A percentile compares a stretch with the other conserved stretches of the same genome.
These are phyloP conservation scores for Synanthedon formicaeformis DNA, from an alignment of 2,888 invertebrate genomes.

Conservation along the genomic window DNA sequence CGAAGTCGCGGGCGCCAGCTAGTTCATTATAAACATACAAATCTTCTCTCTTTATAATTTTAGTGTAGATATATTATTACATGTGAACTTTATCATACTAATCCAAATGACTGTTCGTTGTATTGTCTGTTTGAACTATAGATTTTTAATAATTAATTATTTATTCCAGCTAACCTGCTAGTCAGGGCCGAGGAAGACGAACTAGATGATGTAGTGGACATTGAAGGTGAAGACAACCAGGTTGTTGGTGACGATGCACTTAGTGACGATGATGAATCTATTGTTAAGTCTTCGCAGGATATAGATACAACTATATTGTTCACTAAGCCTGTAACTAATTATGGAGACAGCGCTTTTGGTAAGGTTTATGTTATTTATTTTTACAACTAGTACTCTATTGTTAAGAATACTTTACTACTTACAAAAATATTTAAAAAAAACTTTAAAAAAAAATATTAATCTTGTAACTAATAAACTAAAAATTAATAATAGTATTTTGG, in stretches of 20 bases:
- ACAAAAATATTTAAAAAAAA: not conserved
- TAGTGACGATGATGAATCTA: constrained; percentile 72
- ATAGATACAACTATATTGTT: constrained; percentile 93
- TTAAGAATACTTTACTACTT: constrained; percentile 1
- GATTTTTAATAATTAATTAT: not conserved
- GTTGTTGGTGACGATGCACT: constrained; percentile 73
- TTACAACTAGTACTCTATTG: constrained; percentile 1
- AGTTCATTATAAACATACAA: too few relatives aligned
- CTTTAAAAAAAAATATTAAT: too few relatives aligned
- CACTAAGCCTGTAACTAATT: constrained; percentile 77
- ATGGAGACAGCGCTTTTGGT: constrained; percentile 77
- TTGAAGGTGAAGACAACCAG: constrained; percentile 74
- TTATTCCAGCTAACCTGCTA: constrained; percentile 52
- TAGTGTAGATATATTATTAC: too few relatives aligned
- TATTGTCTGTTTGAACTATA: too few relatives aligned
- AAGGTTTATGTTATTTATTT: constrained; percentile 15
- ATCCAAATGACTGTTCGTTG: too few relatives aligned
- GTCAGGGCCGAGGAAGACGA: constrained; percentile 77
- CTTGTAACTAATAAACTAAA: too few relatives aligned
- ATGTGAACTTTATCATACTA: too few relatives aligned
- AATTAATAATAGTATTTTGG: too few relatives aligned
- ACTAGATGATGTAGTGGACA: constrained; percentile 77
- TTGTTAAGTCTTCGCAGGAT: constrained; percentile 84
- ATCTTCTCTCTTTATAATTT: too few relatives aligned
- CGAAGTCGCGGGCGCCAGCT: too few relatives aligned